phyloP scores from a whole-genome alignment of 2,888 invertebrate genomes.

The Netelia virgata region DNA sequence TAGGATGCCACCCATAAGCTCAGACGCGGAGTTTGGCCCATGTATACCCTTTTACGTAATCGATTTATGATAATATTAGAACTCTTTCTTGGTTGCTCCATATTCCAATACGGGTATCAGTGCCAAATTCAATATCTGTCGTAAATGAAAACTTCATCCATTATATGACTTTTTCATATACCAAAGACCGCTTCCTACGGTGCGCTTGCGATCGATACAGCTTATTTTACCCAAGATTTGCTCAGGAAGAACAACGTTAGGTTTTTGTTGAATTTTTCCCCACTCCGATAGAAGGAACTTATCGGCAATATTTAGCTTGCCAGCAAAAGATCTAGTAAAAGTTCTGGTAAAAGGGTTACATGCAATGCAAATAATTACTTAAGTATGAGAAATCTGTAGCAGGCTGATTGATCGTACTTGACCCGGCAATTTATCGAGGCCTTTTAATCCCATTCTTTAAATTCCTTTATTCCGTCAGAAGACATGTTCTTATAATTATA shows the following conservation, averaged over 20 bases:
- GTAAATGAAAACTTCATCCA: conserved; percentile 13
- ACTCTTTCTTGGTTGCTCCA: conserved; percentile 10
- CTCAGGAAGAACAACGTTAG: not conserved
- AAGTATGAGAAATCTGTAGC: no score
- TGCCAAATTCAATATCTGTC: conserved; percentile 28
- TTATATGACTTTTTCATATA: not conserved
- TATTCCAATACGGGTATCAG: conserved; percentile 1
- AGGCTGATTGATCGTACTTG: no score
- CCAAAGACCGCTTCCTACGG: not conserved
- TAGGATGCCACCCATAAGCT: not conserved
- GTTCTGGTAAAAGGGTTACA: no score
- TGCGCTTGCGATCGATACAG: not conserved
- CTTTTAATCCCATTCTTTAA: no score
- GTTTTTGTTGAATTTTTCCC: not conserved
- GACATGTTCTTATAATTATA: no score
- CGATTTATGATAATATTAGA: conserved; percentile 54
- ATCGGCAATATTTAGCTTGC: not conserved
- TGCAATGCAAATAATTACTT: no score
- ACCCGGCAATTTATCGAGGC: no score
- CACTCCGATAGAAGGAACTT: not conserved
- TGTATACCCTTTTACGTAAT: conserved; percentile 29
- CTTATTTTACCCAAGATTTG: not conserved
- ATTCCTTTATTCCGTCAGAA: no score
- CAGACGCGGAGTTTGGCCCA: not conserved
- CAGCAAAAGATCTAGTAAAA: not conserved